Evolutionary conservation across 2,888 invertebrate species (phyloP).

Genomic region (Eilema sororculum): DNA sequence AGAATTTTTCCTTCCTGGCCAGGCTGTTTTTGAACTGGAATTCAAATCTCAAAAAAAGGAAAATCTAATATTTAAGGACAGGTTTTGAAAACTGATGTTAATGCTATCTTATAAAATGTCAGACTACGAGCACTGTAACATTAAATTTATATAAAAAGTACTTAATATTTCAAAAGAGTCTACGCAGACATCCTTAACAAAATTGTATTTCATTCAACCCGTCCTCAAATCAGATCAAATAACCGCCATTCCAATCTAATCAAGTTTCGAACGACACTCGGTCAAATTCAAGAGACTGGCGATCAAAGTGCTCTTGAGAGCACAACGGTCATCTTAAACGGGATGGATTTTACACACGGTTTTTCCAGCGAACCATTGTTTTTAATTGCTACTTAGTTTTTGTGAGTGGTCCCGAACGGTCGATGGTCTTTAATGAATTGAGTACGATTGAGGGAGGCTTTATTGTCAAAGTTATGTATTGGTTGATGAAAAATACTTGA

Average conservation of each 20-base stretch:
- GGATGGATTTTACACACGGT: constrained; percentile 52
- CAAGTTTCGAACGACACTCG: constrained; percentile 65
- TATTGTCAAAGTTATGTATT: constrained; percentile 41
- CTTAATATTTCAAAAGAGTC: constrained; percentile 7
- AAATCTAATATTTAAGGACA: neutral
- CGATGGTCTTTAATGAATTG: constrained; percentile 63
- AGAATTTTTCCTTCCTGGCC: neutral
- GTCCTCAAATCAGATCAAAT: constrained; percentile 75
- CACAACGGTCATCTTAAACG: constrained; percentile 57
- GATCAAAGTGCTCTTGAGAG: constrained; percentile 59
- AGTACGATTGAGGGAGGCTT: constrained; percentile 41
- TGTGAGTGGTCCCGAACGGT: constrained; percentile 53
- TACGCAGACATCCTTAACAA: constrained; percentile 21
- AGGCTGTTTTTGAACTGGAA: neutral
- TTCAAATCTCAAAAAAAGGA: too few relatives aligned
- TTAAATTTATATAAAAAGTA: neutral
- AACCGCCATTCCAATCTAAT: constrained; percentile 72
- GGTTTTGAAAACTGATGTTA: too few relatives aligned
- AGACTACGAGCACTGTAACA: neutral
- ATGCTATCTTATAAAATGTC: neutral
- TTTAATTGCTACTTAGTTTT: constrained; percentile 77
- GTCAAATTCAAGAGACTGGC: constrained; percentile 66
- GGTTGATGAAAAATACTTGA: constrained; percentile 39
- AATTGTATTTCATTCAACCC: constrained; percentile 50
- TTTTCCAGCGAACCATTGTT: constrained; percentile 68